Conservation (phyloP, 2,888 invertebrate species). For the Agonopterix heracliana region DNA sequence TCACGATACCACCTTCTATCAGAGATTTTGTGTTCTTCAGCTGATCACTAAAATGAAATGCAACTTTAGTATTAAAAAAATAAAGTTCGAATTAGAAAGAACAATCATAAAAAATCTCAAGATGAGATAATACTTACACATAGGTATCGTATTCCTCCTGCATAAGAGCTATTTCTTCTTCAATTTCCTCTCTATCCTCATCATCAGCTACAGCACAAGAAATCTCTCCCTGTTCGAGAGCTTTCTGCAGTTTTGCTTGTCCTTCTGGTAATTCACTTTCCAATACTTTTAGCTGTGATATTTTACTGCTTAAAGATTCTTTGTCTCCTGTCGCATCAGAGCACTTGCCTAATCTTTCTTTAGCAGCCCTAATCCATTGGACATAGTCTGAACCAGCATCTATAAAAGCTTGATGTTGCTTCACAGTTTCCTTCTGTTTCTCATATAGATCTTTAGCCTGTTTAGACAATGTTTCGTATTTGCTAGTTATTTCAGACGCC, state of each 20-base stretch:
- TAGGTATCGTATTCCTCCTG: constrained; percentile 94
- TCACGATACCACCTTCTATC: constrained; percentile 91
- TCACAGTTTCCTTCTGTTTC: constrained; percentile 92
- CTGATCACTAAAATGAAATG: constrained; percentile 77
- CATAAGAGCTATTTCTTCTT: constrained; percentile 92
- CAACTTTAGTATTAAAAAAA: neutral
- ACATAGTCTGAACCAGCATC: constrained; percentile 94
- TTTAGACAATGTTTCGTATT: constrained; percentile 92
- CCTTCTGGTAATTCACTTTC: constrained; percentile 90
- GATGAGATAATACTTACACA: constrained; percentile 70
- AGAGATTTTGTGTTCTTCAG: constrained; percentile 86
- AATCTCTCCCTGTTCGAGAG: constrained; percentile 88
- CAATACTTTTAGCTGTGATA: constrained; percentile 89
- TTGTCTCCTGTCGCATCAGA: constrained; percentile 95
- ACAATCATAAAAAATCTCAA: no score
- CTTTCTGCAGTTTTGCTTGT: constrained; percentile 87
- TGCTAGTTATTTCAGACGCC: constrained; percentile 92
- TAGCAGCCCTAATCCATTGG: constrained; percentile 93
- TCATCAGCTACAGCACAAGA: constrained; percentile 90
- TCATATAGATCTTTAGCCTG: constrained; percentile 93
- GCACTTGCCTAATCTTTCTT: constrained; percentile 92
- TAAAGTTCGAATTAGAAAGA: neutral
- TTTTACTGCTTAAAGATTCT: constrained; percentile 90
- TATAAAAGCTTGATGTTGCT: constrained; percentile 93
- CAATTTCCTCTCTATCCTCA: constrained; percentile 92